Percentiles rank a stretch among this genome's conserved stretches.
Conservation (phyloP, 2,888 invertebrate species). For the Ophion slaviceki region DNA sequence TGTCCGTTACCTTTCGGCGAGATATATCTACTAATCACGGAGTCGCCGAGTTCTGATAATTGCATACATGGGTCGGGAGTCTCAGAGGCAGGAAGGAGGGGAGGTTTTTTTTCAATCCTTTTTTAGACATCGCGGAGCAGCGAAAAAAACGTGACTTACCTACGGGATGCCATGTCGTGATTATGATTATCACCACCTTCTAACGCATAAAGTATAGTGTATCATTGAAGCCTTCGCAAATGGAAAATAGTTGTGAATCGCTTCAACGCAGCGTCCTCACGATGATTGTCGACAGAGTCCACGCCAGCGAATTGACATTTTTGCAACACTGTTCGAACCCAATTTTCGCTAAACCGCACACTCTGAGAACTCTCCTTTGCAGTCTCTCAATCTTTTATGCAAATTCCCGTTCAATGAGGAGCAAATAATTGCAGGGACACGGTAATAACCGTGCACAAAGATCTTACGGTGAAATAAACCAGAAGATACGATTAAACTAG, state of each 20-base stretch:
- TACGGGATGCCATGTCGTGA: conserved; percentile 82
- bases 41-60: conserved; percentile 77
- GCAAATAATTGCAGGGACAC: background rate
- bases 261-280: conserved; percentile 48
- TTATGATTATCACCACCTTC: conserved; percentile 75
- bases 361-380: conserved; percentile 2
- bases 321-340: conserved; percentile 41
- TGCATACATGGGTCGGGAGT: conserved; percentile 61
- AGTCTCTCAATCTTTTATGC: background rate
- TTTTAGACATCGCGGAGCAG: conserved; percentile 32
- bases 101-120: conserved; percentile 47
- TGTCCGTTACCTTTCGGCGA: conserved; percentile 53
- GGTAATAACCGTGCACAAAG: background rate
- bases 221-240: conserved; percentile 61
- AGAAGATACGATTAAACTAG: conserved; percentile 4
- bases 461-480: background rate
- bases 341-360: conserved; percentile 32
- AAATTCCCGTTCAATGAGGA: background rate
- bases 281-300: conserved; percentile 71
- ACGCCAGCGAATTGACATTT: conserved; percentile 71
- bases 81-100: conserved; percentile 28
- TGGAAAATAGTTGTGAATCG: conserved; percentile 30
- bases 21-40: conserved; percentile 65
- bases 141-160: conserved; percentile 79
- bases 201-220: conserved; percentile 77